A percentile compares a stretch with the other conserved stretches of the same genome.
Evolutionary conservation across 2,888 invertebrate genomes (phyloP).

Genomic region (Amphipoea lucens): DNA sequence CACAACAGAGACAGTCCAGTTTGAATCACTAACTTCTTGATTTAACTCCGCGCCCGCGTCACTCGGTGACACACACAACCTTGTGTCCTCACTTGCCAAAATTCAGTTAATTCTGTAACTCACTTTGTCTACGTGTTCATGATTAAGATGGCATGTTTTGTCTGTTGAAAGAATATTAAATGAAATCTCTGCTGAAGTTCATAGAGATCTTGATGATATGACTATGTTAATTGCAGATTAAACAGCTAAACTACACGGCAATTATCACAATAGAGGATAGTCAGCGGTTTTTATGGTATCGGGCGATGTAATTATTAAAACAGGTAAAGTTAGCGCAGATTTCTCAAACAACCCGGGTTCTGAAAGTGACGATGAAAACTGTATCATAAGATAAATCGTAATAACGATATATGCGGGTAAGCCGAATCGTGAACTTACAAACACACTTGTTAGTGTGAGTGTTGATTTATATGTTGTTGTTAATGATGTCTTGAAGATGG

Average conservation of each 20-base stretch:
- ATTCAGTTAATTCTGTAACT: constrained; percentile 71
- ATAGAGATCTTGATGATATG: not conserved
- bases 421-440: not conserved
- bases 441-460: too few relatives aligned
- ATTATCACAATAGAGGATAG: not conserved
- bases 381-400: not conserved
- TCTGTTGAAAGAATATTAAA: constrained; percentile 36
- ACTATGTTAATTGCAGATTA: not conserved
- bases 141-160: constrained; percentile 52
- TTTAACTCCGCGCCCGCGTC: constrained; percentile 64
- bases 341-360: not conserved
- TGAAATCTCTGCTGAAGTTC: not conserved
- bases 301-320: not conserved
- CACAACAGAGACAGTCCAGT: constrained; percentile 50
- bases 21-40: constrained; percentile 66
- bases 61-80: constrained; percentile 73
- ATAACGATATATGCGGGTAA: not conserved
- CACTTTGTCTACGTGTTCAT: constrained; percentile 61
- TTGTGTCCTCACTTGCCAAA: constrained; percentile 76
- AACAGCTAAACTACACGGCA: not conserved
- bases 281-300: not conserved
- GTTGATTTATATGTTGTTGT: too few relatives aligned
- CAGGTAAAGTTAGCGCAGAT: not conserved
- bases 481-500: too few relatives aligned
- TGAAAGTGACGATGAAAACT: not conserved